Percentiles rank a stretch among this genome's conserved stretches.
Evolutionary conservation across 2,888 invertebrate genomes (phyloP).

Genomic region (Spicauda simplicius): DNA sequence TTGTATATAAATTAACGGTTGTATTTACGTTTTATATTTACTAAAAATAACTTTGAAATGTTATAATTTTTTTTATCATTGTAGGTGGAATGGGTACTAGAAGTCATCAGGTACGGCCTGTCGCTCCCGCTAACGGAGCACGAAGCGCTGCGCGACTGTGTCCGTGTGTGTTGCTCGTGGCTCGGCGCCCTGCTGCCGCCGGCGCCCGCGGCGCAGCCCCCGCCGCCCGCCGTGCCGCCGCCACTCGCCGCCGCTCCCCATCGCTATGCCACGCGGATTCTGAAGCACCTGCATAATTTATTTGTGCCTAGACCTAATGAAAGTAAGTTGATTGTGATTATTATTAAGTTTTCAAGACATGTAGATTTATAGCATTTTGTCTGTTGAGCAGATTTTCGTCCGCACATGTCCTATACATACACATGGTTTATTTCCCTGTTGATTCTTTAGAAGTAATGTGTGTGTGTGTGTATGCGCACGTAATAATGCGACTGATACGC

Average conservation of each 20-base stretch:
- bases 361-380: no score
- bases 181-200: conserved; percentile 93
- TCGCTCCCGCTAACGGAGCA: conserved; percentile 95
- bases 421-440: no score
- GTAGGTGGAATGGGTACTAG: conserved; percentile 94
- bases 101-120: conserved; percentile 95
- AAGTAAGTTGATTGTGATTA: conserved; percentile 85
- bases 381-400: no score
- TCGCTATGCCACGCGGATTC: conserved; percentile 94
- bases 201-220: conserved; percentile 93
- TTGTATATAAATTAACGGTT: no score
- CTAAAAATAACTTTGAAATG: neutral
- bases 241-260: conserved; percentile 96
- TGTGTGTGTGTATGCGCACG: no score
- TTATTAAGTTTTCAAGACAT: no score
- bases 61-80: neutral
- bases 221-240: conserved; percentile 94
- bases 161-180: conserved; percentile 99
- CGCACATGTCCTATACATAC: no score
- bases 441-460: no score
- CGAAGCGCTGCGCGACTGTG: conserved; percentile 97
- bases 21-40: no score
- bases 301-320: conserved; percentile 97
- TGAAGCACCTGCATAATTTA: conserved; percentile 96
- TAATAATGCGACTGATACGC: no score